Percentiles rank a stretch among this genome's conserved stretches.
phyloP scores from a whole-genome alignment of 2,797 vertebrate genomes.

The Cossypha polioptera region DNA sequence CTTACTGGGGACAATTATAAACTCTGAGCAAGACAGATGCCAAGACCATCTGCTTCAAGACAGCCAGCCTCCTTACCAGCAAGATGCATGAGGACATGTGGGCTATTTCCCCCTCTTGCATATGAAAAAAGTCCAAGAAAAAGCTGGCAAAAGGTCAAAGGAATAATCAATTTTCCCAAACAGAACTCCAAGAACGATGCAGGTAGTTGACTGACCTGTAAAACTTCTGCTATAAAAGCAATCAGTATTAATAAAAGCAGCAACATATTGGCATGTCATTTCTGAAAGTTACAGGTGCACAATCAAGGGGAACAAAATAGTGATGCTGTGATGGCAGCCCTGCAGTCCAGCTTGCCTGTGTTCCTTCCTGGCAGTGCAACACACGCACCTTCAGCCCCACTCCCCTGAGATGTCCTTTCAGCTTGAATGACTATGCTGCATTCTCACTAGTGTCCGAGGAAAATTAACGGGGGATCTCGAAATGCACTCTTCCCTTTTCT shows the following conservation, averaged over 20 bases:
- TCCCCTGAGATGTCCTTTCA: not conserved
- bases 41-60: constrained; percentile 38
- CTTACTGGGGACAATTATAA: not conserved
- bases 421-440: not conserved
- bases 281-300: not conserved
- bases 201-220: not conserved
- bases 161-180: not conserved
- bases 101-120: not conserved
- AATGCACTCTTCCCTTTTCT: not conserved
- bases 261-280: not conserved
- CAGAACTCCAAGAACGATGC: not conserved
- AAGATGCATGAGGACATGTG: not conserved
- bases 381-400: not conserved
- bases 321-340: not conserved
- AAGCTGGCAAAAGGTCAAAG: not conserved
- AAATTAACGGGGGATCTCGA: accelerated
- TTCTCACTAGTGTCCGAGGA: not conserved
- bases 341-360: not conserved
- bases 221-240: not conserved
- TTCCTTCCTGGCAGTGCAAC: accelerated
- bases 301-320: not conserved
- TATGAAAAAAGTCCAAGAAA: not conserved
- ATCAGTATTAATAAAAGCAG: not conserved
- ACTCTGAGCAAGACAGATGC: constrained; percentile 30
- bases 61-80: not conserved